Evolutionary conservation across 1,140 invertebrate species (phyloP).

Genomic region (Nasonia giraulti): DNA sequence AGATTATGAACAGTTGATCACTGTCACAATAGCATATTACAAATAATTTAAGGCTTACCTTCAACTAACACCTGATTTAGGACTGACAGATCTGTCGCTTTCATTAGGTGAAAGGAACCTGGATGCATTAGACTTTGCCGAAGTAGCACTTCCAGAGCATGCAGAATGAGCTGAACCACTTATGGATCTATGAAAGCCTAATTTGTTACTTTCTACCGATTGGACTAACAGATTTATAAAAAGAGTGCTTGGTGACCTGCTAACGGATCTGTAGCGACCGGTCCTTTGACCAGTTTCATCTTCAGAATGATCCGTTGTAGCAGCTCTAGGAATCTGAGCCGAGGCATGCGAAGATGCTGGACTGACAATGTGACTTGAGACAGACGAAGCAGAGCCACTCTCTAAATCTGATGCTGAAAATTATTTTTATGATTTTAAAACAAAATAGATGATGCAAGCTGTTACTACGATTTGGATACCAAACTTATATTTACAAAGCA

Average conservation of each 20-base stretch:
- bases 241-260: slow-evolving; percentile 62
- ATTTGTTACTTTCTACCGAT: slow-evolving; percentile 69
- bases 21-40: too few species aligned
- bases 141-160: slow-evolving; percentile 54
- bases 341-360: slow-evolving; percentile 60
- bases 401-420: slow-evolving; percentile 69
- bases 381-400: slow-evolving; percentile 68
- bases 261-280: slow-evolving; percentile 63
- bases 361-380: slow-evolving; percentile 66
- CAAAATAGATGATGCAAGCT: too few species aligned
- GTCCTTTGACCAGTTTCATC: slow-evolving; percentile 60
- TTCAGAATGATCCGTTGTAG: slow-evolving; percentile 61
- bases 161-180: slow-evolving; percentile 60
- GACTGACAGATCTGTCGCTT: slow-evolving; percentile 60
- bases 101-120: slow-evolving; percentile 63
- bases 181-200: slow-evolving; percentile 67
- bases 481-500: too few species aligned
- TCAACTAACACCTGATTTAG: slow-evolving; percentile 58
- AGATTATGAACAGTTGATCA: too few species aligned
- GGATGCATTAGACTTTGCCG: slow-evolving; percentile 60
- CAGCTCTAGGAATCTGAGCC: slow-evolving; percentile 56
- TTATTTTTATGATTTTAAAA: neutral
- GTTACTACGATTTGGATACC: too few species aligned
- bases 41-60: slow-evolving; percentile 47
- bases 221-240: slow-evolving; percentile 60